A percentile compares a stretch with the other conserved stretches of the same genome.
Evolutionary conservation across 2,888 invertebrate genomes (phyloP).

Genomic region (Clistopyga incitator): DNA sequence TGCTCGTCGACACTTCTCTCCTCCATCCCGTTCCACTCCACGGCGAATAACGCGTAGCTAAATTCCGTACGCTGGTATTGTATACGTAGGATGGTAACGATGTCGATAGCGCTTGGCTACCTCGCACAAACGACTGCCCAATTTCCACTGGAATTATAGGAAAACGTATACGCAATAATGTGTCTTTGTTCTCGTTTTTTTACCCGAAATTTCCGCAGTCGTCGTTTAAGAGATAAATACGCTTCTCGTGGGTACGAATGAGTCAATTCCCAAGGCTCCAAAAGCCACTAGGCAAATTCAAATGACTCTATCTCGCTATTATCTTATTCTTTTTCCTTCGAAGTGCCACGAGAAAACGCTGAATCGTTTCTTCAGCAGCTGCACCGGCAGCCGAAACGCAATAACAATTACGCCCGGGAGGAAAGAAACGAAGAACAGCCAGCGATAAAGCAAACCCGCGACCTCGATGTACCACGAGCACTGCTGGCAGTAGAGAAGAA

Average conservation of each 20-base stretch:
- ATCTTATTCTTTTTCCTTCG: conserved; percentile 24
- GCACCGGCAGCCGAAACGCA: conserved; percentile 55
- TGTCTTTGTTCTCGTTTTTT: conserved; percentile 7
- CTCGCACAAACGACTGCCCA: conserved; percentile 49
- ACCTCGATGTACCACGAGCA: conserved; percentile 21
- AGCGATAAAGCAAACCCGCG: conserved; percentile 71
- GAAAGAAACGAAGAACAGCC: conserved; percentile 29
- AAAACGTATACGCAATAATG: conserved; percentile 45
- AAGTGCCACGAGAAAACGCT: conserved; percentile 19
- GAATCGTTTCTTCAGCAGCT: conserved; percentile 61
- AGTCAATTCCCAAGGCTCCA: conserved; percentile 33
- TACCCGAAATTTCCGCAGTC: conserved; percentile 19
- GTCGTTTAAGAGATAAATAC: conserved; percentile 33
- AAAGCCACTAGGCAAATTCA: conserved; percentile 45
- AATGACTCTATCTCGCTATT: conserved; percentile 33
- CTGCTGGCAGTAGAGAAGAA: conserved; percentile 70
- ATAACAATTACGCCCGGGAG: conserved; percentile 60
- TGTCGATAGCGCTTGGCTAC: conserved; percentile 42
- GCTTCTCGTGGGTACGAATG: conserved; percentile 20
- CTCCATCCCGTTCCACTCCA: conserved; percentile 43
- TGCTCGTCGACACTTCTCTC: conserved; percentile 68
- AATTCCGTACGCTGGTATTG: conserved; percentile 61
- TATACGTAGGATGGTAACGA: conserved; percentile 39
- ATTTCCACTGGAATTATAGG: conserved; percentile 48
- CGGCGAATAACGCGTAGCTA: conserved; percentile 62